Percentiles rank a stretch among this genome's conserved stretches.
These are phyloP conservation scores for Pseudorhombus dupliciocellatus DNA, from an alignment of 2,113 vertebrate genomes.

Conservation along the genomic window DNA sequence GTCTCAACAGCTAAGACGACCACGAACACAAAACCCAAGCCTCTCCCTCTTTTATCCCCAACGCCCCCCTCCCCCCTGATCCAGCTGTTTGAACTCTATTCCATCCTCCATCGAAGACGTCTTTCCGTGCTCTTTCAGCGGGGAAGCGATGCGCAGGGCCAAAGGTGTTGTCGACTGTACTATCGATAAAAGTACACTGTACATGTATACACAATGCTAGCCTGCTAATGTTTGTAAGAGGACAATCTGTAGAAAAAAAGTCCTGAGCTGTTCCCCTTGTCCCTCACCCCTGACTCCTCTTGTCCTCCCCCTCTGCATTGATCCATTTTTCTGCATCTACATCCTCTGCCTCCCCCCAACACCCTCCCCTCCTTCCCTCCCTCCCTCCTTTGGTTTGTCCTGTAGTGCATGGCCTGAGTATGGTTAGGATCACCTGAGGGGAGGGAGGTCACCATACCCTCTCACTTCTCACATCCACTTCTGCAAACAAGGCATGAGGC, in stretches of 20 bases:
- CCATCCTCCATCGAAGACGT: slow-evolving; percentile 52
- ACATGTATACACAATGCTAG: slow-evolving; percentile 71
- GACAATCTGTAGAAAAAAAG: slow-evolving; percentile 74
- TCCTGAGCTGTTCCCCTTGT: slow-evolving; percentile 54
- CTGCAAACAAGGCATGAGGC: slow-evolving; percentile 76
- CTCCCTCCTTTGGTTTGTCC: slow-evolving; percentile 74
- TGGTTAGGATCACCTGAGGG: slow-evolving; percentile 85
- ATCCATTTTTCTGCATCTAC: slow-evolving; percentile 48
- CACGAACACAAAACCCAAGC: slow-evolving; percentile 53
- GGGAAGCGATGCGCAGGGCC: slow-evolving; percentile 52
- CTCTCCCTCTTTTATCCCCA: slow-evolving; percentile 37
- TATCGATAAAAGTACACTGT: slow-evolving; percentile 64
- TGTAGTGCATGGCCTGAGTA: slow-evolving; percentile 94
- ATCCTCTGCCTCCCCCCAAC: slow-evolving; percentile 47
- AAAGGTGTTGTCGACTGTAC: slow-evolving; percentile 59
- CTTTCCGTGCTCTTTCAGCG: slow-evolving; percentile 38
- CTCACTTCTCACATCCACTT: slow-evolving; percentile 50
- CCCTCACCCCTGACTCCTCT: not conserved
- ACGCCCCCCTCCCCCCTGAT: slow-evolving; percentile 10
- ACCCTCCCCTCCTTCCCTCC: slow-evolving; percentile 8
- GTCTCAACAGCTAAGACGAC: slow-evolving; percentile 64
- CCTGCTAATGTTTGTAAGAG: slow-evolving; percentile 73
- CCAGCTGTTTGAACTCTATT: slow-evolving; percentile 60
- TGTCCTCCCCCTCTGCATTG: slow-evolving; percentile 19
- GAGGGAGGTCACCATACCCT: slow-evolving; percentile 18